phyloP scores from a whole-genome alignment of 2,113 vertebrate species.

The Megaptera novaeangliae region DNA sequence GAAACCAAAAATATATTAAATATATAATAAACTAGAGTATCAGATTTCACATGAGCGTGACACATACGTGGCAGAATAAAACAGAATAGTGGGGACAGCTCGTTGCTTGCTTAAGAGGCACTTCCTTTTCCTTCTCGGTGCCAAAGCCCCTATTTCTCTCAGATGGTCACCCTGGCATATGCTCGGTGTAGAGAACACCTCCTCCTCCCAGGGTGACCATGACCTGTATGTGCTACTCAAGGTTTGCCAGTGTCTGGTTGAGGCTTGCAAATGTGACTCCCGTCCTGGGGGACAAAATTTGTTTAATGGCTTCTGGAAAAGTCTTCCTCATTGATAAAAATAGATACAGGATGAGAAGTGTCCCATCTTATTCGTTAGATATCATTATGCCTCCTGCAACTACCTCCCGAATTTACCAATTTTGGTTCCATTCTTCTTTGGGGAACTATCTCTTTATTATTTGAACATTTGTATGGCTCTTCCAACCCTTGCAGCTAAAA shows the following conservation, averaged over 20 bases:
- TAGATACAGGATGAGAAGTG: background rate
- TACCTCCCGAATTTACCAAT: background rate
- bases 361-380: background rate
- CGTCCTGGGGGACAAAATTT: background rate
- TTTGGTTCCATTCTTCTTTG: background rate
- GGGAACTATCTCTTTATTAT: background rate
- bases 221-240: background rate
- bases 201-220: background rate
- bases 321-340: background rate
- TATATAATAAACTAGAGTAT: background rate
- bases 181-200: no score
- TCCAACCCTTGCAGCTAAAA: background rate
- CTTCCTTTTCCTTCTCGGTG: background rate
- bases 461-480: background rate
- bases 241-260: background rate
- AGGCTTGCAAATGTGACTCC: background rate
- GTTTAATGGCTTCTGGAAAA: background rate
- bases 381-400: background rate
- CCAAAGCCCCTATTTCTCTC: background rate
- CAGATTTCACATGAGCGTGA: background rate
- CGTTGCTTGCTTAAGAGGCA: background rate
- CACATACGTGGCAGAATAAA: background rate
- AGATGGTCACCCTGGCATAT: background rate
- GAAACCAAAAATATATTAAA: background rate
- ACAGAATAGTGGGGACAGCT: background rate